These are phyloP conservation scores for Steromphala cineraria DNA, from an alignment of 2,888 invertebrate genomes.

Conservation along the genomic window DNA sequence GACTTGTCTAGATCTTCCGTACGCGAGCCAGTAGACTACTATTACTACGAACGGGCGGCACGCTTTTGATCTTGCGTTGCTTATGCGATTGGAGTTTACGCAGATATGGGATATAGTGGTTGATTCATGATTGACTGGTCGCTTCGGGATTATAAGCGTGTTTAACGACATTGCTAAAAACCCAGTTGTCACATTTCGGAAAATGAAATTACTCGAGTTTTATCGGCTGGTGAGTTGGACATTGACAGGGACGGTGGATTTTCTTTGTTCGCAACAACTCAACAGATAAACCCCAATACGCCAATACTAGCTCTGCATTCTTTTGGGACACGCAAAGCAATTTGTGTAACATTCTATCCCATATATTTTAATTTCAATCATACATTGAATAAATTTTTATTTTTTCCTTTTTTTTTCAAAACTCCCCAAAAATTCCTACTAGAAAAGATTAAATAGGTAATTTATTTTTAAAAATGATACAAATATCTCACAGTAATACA, in stretches of 20 bases:
- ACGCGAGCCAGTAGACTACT: not conserved
- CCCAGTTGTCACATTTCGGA: not conserved
- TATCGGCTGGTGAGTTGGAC: not conserved
- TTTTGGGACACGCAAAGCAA: too few species aligned
- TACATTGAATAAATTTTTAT: too few species aligned
- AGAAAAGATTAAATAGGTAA: too few species aligned
- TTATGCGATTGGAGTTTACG: constrained; percentile 6
- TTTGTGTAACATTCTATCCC: too few species aligned
- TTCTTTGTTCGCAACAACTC: not conserved
- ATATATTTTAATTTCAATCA: too few species aligned
- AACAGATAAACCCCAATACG: too few species aligned
- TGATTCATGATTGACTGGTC: not conserved
- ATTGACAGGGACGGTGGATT: not conserved
- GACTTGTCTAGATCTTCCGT: not conserved
- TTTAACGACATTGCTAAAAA: not conserved
- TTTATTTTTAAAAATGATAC: too few species aligned
- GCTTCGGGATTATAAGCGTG: not conserved
- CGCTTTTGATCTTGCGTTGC: not conserved
- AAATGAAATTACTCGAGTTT: not conserved
- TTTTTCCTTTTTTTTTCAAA: too few species aligned
- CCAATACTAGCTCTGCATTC: too few species aligned
- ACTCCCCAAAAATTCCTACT: too few species aligned
- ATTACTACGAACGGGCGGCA: constrained; percentile 5
- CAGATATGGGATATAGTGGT: not conserved
- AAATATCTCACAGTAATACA: too few species aligned